Conservation (phyloP, 1,140 invertebrate genomes). For the Spodoptera frugiperda region DNA sequence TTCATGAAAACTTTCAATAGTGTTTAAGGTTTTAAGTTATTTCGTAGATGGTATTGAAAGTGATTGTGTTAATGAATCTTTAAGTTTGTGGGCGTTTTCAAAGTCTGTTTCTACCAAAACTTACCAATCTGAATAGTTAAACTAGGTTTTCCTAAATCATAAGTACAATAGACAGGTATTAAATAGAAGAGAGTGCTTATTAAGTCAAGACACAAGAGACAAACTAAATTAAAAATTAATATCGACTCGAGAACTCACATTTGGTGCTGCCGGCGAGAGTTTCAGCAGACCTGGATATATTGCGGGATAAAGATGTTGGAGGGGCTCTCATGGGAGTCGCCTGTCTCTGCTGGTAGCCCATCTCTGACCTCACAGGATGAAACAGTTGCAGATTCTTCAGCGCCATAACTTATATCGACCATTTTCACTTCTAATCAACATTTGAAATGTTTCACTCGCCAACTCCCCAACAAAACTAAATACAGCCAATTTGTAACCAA, state of each 20-base stretch:
- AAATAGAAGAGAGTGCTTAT: no score
- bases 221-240: no score
- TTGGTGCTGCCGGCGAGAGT: constrained; percentile 68
- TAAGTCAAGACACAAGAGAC: no score
- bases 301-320: constrained; percentile 68
- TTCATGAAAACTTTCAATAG: no score
- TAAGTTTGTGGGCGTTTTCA: no score
- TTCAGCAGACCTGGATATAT: constrained; percentile 76
- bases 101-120: no score
- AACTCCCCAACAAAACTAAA: constrained; percentile 7
- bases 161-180: no score
- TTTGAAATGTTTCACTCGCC: background rate
- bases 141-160: no score
- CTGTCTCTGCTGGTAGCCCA: constrained; percentile 70
- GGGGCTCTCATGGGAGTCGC: constrained; percentile 74
- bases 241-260: constrained; percentile 54
- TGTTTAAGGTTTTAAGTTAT: no score
- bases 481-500: background rate
- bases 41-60: no score
- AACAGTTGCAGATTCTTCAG: constrained; percentile 76
- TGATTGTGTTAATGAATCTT: no score
- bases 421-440: constrained; percentile 26
- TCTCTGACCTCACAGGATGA: constrained; percentile 65
- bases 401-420: constrained; percentile 61
- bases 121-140: no score